These are phyloP conservation scores for Nasonia longicornis DNA, from an alignment of 1,140 invertebrate genomes.

Conservation along the genomic window DNA sequence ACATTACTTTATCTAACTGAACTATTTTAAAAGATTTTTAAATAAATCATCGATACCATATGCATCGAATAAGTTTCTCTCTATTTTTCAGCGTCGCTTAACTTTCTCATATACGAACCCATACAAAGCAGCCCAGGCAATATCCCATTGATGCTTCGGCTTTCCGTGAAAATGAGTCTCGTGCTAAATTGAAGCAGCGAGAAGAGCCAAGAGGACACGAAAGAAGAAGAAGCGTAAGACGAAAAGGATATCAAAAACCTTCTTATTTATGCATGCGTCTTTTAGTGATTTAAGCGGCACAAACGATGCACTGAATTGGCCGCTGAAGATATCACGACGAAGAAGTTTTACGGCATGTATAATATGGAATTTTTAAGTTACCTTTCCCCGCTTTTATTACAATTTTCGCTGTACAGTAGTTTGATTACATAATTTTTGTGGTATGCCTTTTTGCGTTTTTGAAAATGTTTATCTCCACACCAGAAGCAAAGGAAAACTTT, in stretches of 20 bases:
- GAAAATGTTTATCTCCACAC: too few species aligned
- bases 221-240: background rate
- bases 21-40: too few species aligned
- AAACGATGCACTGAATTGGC: slow-evolving; percentile 11
- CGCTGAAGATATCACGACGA: background rate
- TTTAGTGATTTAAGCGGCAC: slow-evolving; percentile 25
- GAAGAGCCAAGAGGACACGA: background rate
- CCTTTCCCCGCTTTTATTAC: background rate
- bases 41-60: too few species aligned
- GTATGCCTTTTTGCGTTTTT: background rate
- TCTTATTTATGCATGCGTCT: slow-evolving; percentile 29
- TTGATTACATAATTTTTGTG: background rate
- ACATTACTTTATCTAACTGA: background rate
- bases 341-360: background rate
- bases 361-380: background rate
- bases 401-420: background rate
- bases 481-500: background rate
- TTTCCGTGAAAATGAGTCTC: background rate
- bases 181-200: background rate
- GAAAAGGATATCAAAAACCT: background rate
- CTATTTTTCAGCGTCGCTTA: too few species aligned
- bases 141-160: background rate
- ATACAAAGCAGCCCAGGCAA: background rate
- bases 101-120: too few species aligned
- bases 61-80: too few species aligned